Conservation (phyloP, 1,140 invertebrate species). For the Oncopodura yosiiana region DNA sequence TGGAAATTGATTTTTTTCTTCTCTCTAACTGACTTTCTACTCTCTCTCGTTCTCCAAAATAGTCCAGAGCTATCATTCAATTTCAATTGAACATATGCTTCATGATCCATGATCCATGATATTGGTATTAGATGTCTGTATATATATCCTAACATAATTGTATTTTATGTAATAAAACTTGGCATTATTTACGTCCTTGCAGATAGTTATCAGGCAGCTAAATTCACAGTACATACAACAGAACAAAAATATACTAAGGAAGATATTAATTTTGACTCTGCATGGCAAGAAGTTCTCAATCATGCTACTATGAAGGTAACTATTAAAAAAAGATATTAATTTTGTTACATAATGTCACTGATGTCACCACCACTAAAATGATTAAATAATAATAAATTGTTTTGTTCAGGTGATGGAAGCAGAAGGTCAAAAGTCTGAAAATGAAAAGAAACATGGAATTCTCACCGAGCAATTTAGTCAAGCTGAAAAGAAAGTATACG, state of each 20-base stretch:
- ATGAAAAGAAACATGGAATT: conserved; percentile 72
- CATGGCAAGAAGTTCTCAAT: conserved; percentile 97
- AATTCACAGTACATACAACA: conserved; percentile 84
- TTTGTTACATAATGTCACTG: conserved; percentile 2
- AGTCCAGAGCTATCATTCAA: too few relatives aligned
- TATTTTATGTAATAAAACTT: too few relatives aligned
- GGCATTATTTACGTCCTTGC: too few relatives aligned
- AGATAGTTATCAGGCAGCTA: conserved; percentile 84
- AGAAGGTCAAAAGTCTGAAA: conserved; percentile 74
- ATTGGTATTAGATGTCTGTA: too few relatives aligned
- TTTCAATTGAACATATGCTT: too few relatives aligned
- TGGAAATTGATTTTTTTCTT: background rate
- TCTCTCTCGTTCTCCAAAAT: too few relatives aligned
- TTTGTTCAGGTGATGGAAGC: conserved; percentile 83
- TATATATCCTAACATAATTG: too few relatives aligned
- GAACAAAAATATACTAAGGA: conserved; percentile 74
- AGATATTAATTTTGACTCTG: conserved; percentile 73
- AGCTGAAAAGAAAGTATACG: conserved; percentile 64
- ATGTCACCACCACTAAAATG: too few relatives aligned
- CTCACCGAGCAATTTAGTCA: conserved; percentile 63
- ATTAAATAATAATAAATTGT: conserved; percentile 22
- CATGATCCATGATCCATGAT: too few relatives aligned
- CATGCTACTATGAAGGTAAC: conserved; percentile 80
- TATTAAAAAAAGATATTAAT: conserved; percentile 10
- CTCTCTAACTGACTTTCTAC: too few relatives aligned